Conservation (phyloP, 2,113 vertebrate species). For the Oreocharis arfaki region DNA sequence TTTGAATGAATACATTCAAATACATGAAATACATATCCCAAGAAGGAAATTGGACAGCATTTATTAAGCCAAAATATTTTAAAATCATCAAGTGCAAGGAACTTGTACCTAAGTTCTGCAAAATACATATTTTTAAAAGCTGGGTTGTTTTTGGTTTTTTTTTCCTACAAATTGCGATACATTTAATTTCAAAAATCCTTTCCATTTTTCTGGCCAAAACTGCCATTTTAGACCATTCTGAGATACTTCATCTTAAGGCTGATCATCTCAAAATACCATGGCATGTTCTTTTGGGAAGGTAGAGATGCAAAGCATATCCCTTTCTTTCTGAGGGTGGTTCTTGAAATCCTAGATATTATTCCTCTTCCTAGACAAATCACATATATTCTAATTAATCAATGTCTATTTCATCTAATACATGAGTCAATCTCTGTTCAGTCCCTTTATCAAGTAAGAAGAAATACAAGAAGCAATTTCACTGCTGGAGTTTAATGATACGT, state of each 20-base stretch:
- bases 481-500: background rate
- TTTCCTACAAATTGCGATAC: background rate
- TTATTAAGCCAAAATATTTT: background rate
- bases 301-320: background rate
- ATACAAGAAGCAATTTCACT: background rate
- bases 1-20: too few species aligned
- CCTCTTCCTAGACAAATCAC: background rate
- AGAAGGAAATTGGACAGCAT: background rate
- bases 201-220: background rate
- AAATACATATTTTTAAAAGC: background rate
- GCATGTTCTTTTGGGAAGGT: background rate
- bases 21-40: background rate
- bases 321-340: background rate
- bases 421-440: background rate
- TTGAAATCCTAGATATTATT: background rate
- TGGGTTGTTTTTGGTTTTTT: fast-evolving
- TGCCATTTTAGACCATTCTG: background rate
- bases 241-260: background rate
- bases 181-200: background rate
- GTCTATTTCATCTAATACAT: background rate
- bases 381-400: background rate
- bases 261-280: background rate
- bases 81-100: background rate
- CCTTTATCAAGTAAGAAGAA: background rate
- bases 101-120: background rate